These are phyloP conservation scores for Eubasilissa splendida DNA, from an alignment of 2,888 invertebrate genomes.

Conservation along the genomic window DNA sequence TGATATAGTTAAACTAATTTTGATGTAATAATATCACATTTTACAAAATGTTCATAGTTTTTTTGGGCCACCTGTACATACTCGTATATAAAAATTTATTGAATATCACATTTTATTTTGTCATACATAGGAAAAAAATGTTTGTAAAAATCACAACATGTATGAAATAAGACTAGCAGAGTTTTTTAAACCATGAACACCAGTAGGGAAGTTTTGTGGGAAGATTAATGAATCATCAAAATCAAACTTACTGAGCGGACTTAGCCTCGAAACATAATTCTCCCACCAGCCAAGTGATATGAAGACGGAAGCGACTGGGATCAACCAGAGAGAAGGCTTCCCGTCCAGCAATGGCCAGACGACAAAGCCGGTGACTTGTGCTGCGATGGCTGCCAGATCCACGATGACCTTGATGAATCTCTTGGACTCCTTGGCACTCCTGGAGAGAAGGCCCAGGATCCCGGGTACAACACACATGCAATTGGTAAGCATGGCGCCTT, in stretches of 20 bases:
- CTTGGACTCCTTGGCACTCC: conserved; percentile 86
- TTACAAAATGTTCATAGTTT: too few species aligned
- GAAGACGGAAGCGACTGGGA: conserved; percentile 87
- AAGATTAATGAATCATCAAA: too few species aligned
- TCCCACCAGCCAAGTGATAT: conserved; percentile 99
- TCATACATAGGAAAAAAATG: too few species aligned
- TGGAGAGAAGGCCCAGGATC: conserved; percentile 82
- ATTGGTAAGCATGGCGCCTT: conserved; percentile 96
- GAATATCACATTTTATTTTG: too few species aligned
- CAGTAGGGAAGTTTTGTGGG: too few species aligned
- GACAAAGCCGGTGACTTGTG: conserved; percentile 92
- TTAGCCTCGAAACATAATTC: conserved; percentile 92
- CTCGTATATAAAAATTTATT: too few species aligned
- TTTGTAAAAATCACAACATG: too few species aligned
- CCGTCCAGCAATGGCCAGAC: conserved; percentile 91
- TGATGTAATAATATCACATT: too few species aligned
- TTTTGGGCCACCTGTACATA: too few species aligned
- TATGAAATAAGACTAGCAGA: too few species aligned
- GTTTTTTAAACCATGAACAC: too few species aligned
- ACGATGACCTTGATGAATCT: conserved; percentile 83
- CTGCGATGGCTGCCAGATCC: conserved; percentile 88
- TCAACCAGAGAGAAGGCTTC: conserved; percentile 84
- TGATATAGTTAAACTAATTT: too few species aligned
- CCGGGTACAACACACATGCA: conserved; percentile 95
- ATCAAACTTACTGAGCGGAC: conserved; percentile 79